phyloP scores from a whole-genome alignment of 1,140 invertebrate species.

The Gonioctena quinquepunctata region DNA sequence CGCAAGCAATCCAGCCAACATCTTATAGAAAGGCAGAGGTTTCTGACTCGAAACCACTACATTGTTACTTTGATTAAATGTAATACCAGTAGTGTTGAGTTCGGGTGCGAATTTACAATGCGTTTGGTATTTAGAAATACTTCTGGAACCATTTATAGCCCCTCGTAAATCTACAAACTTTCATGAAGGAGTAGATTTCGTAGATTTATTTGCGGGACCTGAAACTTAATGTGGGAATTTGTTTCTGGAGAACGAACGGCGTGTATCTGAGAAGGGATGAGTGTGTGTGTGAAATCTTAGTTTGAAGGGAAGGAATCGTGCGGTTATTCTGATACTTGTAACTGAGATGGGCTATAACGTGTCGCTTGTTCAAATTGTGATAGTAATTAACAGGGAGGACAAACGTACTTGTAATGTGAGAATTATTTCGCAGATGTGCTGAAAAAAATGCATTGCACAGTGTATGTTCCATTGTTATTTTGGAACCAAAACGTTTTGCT shows the following conservation, averaged over 20 bases:
- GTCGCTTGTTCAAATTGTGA: too few relatives aligned
- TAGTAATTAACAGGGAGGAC: too few relatives aligned
- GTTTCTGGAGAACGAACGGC: neutral
- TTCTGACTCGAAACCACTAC: constrained; percentile 26
- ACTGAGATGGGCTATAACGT: neutral
- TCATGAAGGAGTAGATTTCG: constrained; percentile 15
- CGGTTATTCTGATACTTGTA: neutral
- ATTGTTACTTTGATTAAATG: constrained; percentile 20
- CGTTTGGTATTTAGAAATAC: constrained; percentile 23
- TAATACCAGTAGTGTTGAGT: constrained; percentile 15
- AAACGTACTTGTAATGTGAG: too few relatives aligned
- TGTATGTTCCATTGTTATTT: too few relatives aligned
- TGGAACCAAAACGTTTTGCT: too few relatives aligned
- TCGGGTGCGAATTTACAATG: constrained; percentile 19
- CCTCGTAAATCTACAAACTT: constrained; percentile 19
- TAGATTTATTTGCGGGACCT: constrained; percentile 16
- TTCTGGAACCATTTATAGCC: constrained; percentile 20
- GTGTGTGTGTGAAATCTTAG: neutral
- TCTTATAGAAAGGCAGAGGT: constrained; percentile 27
- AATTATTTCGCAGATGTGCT: too few relatives aligned
- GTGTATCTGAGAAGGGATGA: too few relatives aligned
- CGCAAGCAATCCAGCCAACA: constrained; percentile 27
- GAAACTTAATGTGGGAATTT: constrained; percentile 18
- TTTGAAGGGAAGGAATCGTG: neutral
- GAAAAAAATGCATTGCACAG: too few relatives aligned